phyloP scores from a whole-genome alignment of 2,888 invertebrate species.

The Melanophora roralis region DNA sequence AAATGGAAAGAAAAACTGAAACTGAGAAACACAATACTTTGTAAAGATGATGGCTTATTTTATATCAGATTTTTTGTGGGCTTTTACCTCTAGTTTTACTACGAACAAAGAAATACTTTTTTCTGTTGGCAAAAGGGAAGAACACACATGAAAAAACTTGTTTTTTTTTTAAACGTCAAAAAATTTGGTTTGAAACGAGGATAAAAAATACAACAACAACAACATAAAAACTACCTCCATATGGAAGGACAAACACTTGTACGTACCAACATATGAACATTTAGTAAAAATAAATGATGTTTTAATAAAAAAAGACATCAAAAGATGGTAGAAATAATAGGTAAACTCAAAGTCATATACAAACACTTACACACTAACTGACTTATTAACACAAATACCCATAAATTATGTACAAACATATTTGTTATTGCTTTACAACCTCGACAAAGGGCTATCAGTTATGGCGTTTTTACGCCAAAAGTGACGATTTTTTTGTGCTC shows the following conservation, averaged over 20 bases:
- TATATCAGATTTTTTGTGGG: constrained; percentile 6
- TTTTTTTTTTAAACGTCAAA: neutral
- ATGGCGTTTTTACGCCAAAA: too few species aligned
- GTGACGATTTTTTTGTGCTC: too few species aligned
- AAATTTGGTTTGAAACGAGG: neutral
- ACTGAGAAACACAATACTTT: constrained; percentile 36
- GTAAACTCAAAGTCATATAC: neutral
- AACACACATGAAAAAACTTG: neutral
- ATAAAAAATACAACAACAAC: neutral
- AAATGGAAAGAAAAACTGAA: constrained; percentile 8
- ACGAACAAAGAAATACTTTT: constrained; percentile 9
- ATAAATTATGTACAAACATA: constrained; percentile 20
- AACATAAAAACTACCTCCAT: constrained; percentile 28
- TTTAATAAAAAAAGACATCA: constrained; percentile 46
- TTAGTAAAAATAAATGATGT: constrained; percentile 38
- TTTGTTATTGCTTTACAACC: too few species aligned
- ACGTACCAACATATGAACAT: too few species aligned
- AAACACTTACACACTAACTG: neutral
- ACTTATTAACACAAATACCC: neutral
- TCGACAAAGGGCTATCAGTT: too few species aligned
- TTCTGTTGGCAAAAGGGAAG: neutral
- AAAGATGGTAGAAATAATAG: constrained; percentile 42
- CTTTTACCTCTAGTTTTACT: constrained; percentile 9
- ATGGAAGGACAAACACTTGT: too few species aligned
- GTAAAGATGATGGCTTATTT: constrained; percentile 50